Evolutionary conservation across 2,113 vertebrate genomes (phyloP), one percentile per base, ranked within the genome.

Genomic region (Dicaeum eximium): DNA sequence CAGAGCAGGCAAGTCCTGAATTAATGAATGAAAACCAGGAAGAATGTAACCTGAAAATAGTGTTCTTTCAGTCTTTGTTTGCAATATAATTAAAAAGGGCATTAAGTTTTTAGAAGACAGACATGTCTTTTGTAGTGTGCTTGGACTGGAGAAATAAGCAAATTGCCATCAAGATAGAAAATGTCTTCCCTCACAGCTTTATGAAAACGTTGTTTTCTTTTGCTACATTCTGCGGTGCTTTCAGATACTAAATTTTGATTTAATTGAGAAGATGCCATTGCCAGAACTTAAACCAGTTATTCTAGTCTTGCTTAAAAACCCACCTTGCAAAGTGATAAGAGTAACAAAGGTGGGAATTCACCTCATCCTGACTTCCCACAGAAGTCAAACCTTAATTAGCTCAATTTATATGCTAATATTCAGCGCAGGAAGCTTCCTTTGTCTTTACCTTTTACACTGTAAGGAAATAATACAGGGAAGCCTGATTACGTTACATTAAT

Each of bases 261-360:
- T 94, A 85, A 62, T 30, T 83, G 47, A 80, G 80, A 71, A 58
- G 58, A 56, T 92, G 47, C 27, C 20, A 9, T 47, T 92, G 67
- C 51, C 67, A 90, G 58, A 90, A 73, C 28, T 24, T 51, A 83
- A 96, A 93, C 90, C 69, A 56, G 92, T 96, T 95, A 64, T 66
- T 87, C 85, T 64, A 70, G 85, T 85, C 66, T 80, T 66, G 35
- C 79, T 87, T 92, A 27, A 86, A 88, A 95, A 81, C 17, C 1
- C 37, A 48, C 12, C 33, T 61, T 65, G 66, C 20, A 15, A 75
- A 83, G 57, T 77, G 94, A 66, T 95, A 93, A 75, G 50, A 83
- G 64, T 80, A 88, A 88, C 81, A 94, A 96, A 95, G 74, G 75
- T 97, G 94, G 75, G 94, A 96, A 97, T 90, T 82, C n/a, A 86